Evolutionary conservation across 2,888 invertebrate species (phyloP).

Genomic region (Geotrupes spiniger): DNA sequence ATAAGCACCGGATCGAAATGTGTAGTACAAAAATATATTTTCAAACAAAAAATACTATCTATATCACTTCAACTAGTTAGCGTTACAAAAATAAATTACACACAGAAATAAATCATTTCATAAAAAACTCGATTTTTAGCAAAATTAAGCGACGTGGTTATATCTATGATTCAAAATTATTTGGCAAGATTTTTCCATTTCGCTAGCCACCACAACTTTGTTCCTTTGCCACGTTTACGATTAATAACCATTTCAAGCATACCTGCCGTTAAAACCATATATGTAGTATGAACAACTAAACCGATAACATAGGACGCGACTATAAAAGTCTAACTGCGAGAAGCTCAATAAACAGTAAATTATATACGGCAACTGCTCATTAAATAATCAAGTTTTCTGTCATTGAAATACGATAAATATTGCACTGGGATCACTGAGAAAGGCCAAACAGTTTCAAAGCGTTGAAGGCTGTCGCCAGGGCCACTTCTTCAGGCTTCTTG

Average conservation of each 20-base stretch:
- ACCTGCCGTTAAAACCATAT: too few species aligned
- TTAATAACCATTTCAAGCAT: too few species aligned
- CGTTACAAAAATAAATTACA: too few species aligned
- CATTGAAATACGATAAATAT: slow-evolving; percentile 2
- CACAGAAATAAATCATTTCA: slow-evolving; percentile 1
- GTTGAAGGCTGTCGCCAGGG: slow-evolving; percentile 86
- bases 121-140: slow-evolving; percentile 5
- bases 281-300: neutral
- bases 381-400: neutral
- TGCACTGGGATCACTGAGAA: slow-evolving; percentile 57
- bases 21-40: slow-evolving; percentile 16
- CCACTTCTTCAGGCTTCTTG: slow-evolving; percentile 84
- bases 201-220: too few species aligned
- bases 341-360: slow-evolving; percentile 3
- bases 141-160: neutral
- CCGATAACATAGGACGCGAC: slow-evolving; percentile 5
- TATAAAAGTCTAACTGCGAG: neutral
- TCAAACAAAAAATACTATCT: neutral
- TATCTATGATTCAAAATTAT: too few species aligned
- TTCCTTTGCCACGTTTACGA: too few species aligned
- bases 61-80: too few species aligned
- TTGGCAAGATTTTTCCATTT: too few species aligned
- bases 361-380: slow-evolving; percentile 1
- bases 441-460: slow-evolving; percentile 87
- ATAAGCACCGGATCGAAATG: slow-evolving; percentile 8